Percentiles rank a stretch among this genome's conserved stretches.
Conservation (phyloP, 2,797 vertebrate genomes). For the Oreochromis grahami region DNA sequence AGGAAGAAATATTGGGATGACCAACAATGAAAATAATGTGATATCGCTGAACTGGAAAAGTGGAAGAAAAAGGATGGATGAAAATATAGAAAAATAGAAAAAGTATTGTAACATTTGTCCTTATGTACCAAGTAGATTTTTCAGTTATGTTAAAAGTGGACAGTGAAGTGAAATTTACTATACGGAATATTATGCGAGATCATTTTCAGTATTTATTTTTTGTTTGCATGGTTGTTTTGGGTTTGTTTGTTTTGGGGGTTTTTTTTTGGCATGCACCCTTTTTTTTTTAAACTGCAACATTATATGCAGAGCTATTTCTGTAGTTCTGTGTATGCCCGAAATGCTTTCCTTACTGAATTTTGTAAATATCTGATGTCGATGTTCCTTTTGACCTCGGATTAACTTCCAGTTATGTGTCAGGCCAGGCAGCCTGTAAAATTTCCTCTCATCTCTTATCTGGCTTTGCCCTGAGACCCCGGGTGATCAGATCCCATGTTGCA, state of each 20-base stretch:
- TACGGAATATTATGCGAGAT: not conserved
- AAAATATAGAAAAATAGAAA: not conserved
- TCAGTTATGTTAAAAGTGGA: not conserved
- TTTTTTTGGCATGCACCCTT: not conserved
- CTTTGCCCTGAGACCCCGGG: conserved; percentile 22
- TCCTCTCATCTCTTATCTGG: conserved; percentile 41
- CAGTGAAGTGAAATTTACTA: not conserved
- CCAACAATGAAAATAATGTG: not conserved
- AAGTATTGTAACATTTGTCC: not conserved
- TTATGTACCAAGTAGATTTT: not conserved
- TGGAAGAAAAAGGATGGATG: not conserved
- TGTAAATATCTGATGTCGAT: not conserved
- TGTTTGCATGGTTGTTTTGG: not conserved
- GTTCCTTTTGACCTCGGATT: conserved; percentile 20
- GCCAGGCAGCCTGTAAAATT: conserved; percentile 16
- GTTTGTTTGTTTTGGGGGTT: not conserved
- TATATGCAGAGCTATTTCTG: not conserved
- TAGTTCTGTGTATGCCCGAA: not conserved
- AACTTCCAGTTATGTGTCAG: conserved; percentile 23
- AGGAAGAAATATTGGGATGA: not conserved
- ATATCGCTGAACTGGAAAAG: not conserved
- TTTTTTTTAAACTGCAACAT: not conserved
- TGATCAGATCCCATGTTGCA: conserved; percentile 45
- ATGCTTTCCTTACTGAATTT: not conserved
- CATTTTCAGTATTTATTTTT: not conserved